Base-by-base conservation (phyloP, 2,888 invertebrate genomes). In the Cephalotes varians region DNA sequence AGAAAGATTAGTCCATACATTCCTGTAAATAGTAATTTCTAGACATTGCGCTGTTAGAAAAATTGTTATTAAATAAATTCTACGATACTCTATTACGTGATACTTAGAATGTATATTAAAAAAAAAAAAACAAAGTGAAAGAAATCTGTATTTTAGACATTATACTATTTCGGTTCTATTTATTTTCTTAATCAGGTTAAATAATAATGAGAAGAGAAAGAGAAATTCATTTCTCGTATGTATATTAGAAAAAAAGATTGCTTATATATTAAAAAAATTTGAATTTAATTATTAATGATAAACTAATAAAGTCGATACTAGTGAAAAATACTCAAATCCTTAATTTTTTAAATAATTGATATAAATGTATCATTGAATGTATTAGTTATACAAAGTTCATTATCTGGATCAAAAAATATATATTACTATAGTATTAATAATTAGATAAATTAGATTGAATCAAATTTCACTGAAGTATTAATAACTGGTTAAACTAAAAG, bases 1-100 rank as follows among this genome's bases (percentile, higher is more conserved):
- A 82, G 51, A 86, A 56, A 62, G 65, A 87, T 88, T 88, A 84
- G 69, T 86, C 90, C 85, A 85, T 82, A 87, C 58, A 67, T 87
- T 91, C 84, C 67, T 91, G 91, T 92, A 92, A 92, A 90, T 92
- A 91, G 87, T 86, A 84, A 90, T 85, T 89, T 82, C 84, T 92
- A 91, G 86, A 84, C 83, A 88, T 91, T 90, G 85, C 87, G 90
- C 90, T 91, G 88, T 91, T 90, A 81, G 89, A 87, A 88, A 90
- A 88, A 90, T 89, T 88, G 87, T 92, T 90, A 88, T 80, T 82
- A 85, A 88, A 88, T 88, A 73, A 87, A 90, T 84, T 89, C 82
- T 87, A 84, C n/a, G n/a, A n/a, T n/a, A n/a, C 80, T 85, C 49
- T 84, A 82, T 51, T 83, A 87, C 69, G 86, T 80, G 71, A 77